Evolutionary conservation across 2,888 invertebrate species (phyloP).

Genomic region (Lochmaea crataegi): DNA sequence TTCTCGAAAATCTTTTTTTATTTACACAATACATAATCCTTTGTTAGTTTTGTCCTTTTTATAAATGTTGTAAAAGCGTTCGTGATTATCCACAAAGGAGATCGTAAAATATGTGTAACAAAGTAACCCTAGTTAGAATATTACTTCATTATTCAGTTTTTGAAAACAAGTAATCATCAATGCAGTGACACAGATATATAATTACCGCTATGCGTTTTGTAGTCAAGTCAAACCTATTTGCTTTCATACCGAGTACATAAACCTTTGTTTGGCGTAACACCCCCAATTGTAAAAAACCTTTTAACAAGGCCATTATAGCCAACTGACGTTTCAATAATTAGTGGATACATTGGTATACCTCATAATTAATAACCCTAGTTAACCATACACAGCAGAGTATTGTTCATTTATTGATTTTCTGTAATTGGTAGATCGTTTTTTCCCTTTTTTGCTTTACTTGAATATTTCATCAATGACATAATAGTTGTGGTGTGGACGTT

Average conservation of each 20-base stretch:
- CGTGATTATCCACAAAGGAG: conserved; percentile 22
- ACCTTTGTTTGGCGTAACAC: conserved; percentile 54
- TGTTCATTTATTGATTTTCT: conserved; percentile 52
- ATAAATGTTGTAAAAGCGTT: conserved; percentile 19
- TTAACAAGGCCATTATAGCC: conserved; percentile 55
- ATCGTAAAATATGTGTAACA: conserved; percentile 29
- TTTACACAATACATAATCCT: conserved; percentile 20
- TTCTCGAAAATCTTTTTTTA: conserved; percentile 4
- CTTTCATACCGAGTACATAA: conserved; percentile 47
- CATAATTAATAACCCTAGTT: conserved; percentile 54
- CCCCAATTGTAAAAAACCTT: conserved; percentile 56
- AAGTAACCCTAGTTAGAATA: conserved; percentile 39
- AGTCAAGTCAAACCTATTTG: conserved; percentile 42
- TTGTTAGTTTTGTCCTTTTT: conserved; percentile 19
- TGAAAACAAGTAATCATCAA: conserved; percentile 41
- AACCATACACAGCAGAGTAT: conserved; percentile 49
- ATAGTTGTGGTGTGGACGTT: conserved; percentile 10
- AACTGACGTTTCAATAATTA: conserved; percentile 56
- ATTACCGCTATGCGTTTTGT: conserved; percentile 44
- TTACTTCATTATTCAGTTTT: conserved; percentile 38
- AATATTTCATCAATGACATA: conserved; percentile 29
- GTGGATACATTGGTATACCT: conserved; percentile 50
- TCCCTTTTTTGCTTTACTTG: conserved; percentile 31
- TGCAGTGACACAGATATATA: conserved; percentile 39
- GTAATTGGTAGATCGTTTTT: conserved; percentile 41